Conservation (phyloP, 2,113 vertebrate species). For the Erpornis zantholeuca region DNA sequence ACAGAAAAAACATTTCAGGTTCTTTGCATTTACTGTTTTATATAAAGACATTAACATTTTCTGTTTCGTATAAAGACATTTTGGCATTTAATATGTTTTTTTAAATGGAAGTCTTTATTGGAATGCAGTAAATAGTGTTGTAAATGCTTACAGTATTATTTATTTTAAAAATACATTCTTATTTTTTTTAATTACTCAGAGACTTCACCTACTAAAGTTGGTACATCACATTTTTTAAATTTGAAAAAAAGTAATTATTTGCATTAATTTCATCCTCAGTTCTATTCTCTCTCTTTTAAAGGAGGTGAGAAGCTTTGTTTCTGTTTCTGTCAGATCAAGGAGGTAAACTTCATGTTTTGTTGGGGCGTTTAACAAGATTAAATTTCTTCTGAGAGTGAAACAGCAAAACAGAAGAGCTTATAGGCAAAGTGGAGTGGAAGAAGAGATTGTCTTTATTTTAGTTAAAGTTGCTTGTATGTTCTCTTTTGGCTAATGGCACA, state of each 20-base stretch:
- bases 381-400: background rate
- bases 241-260: background rate
- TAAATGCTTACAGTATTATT: background rate
- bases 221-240: background rate
- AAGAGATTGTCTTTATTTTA: background rate
- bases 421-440: background rate
- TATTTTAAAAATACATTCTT: background rate
- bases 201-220: background rate
- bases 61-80: background rate
- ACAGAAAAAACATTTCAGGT: background rate
- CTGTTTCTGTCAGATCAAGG: background rate
- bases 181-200: background rate
- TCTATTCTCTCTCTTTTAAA: slow-evolving; percentile 11
- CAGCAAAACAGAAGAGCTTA: background rate
- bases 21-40: background rate
- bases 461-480: background rate
- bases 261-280: background rate
- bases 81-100: background rate
- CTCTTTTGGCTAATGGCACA: background rate
- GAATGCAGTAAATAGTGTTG: background rate
- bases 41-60: background rate
- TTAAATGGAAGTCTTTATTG: background rate
- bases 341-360: background rate
- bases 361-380: background rate
- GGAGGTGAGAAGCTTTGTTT: slow-evolving; percentile 23